Conservation (phyloP, 2,888 invertebrate genomes). For the Macaria liturata region DNA sequence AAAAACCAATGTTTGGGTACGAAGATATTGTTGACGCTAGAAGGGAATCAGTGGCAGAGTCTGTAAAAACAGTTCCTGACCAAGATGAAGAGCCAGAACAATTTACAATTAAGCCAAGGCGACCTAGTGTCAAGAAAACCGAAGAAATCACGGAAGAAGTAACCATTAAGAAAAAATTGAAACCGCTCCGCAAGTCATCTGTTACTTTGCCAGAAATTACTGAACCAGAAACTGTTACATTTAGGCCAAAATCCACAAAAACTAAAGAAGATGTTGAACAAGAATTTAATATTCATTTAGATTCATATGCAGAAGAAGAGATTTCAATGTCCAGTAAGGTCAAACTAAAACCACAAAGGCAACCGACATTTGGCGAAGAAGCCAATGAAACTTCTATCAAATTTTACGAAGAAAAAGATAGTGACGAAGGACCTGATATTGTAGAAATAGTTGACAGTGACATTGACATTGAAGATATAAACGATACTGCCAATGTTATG, state of each 20-base stretch:
- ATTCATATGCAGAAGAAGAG: constrained; percentile 94
- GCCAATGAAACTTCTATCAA: constrained; percentile 89
- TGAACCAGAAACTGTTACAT: constrained; percentile 90
- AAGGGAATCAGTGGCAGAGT: constrained; percentile 48
- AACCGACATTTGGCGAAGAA: constrained; percentile 90
- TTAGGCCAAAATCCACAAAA: constrained; percentile 89
- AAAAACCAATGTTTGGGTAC: constrained; percentile 79
- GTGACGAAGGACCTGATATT: constrained; percentile 60
- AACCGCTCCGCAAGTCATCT: constrained; percentile 85
- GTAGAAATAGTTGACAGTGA: constrained; percentile 76
- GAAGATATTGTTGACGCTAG: constrained; percentile 71
- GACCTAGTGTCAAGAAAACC: constrained; percentile 70
- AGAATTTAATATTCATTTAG: constrained; percentile 93
- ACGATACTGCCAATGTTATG: constrained; percentile 62
- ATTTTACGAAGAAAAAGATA: constrained; percentile 77
- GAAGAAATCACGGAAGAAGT: constrained; percentile 84
- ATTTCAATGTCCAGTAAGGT: constrained; percentile 93
- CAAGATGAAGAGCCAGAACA: constrained; percentile 62
- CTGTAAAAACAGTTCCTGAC: constrained; percentile 34
- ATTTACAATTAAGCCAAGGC: constrained; percentile 67
- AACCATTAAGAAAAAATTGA: constrained; percentile 89
- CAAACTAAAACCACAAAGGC: constrained; percentile 88
- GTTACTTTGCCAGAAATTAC: constrained; percentile 88
- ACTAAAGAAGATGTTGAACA: constrained; percentile 94
- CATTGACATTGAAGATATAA: constrained; percentile 72